Evolutionary conservation across 2,113 vertebrate species (phyloP).

Genomic region (Pangasianodon gigas): DNA sequence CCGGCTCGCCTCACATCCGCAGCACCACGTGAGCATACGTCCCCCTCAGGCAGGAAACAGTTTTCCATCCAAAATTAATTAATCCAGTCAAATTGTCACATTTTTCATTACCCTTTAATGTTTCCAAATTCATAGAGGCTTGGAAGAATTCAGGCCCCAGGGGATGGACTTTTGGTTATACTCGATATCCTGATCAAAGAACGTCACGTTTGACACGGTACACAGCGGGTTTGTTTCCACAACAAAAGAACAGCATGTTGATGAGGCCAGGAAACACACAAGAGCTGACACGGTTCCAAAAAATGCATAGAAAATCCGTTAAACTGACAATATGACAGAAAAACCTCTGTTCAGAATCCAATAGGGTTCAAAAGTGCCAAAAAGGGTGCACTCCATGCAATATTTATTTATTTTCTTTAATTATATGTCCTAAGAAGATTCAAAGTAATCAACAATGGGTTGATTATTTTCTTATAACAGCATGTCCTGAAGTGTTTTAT

Average conservation of each 20-base stretch:
- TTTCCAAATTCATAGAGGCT: conserved; percentile 24
- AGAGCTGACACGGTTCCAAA: neutral
- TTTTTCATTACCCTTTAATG: neutral
- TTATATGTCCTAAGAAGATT: neutral
- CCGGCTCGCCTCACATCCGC: conserved; percentile 19
- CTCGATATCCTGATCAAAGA: conserved; percentile 16
- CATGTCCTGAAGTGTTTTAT: neutral
- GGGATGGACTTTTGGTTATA: neutral
- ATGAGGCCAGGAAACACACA: neutral
- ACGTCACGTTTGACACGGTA: neutral
- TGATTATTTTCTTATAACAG: neutral
- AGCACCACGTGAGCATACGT: conserved; percentile 8
- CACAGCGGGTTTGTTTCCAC: neutral
- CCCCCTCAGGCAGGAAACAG: conserved; percentile 50
- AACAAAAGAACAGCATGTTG: conserved; percentile 14
- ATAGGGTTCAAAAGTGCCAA: neutral
- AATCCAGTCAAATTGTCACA: conserved; percentile 41
- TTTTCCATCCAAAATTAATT: conserved; percentile 56
- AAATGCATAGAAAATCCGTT: neutral
- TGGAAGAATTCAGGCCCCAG: conserved; percentile 12
- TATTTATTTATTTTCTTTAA: neutral
- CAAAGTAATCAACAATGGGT: neutral
- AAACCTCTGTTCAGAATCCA: neutral
- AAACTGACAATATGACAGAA: neutral
- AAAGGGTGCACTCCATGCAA: neutral